phyloP scores from a whole-genome alignment of 2,797 vertebrate species.

The Coluber constrictor region DNA sequence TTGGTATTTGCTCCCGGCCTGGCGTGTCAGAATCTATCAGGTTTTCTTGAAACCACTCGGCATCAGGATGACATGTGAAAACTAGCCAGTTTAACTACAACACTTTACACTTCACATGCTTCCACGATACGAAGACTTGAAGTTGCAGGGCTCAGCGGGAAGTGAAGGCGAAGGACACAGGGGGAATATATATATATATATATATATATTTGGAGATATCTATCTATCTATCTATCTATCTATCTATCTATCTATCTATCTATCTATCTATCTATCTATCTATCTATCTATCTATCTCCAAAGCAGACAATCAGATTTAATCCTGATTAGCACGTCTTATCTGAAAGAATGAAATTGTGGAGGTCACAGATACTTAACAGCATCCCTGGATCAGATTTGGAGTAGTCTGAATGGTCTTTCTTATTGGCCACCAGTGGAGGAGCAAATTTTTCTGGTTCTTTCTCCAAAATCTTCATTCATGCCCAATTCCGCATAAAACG shows the following conservation, averaged over 20 bases:
- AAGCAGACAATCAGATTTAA: slow-evolving; percentile 52
- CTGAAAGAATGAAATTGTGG: slow-evolving; percentile 31
- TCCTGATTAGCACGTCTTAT: slow-evolving; percentile 46
- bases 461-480: neutral
- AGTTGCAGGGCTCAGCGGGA: neutral
- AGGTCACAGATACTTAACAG: slow-evolving; percentile 53
- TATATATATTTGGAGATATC: no score
- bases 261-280: neutral
- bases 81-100: slow-evolving; percentile 71
- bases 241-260: no score
- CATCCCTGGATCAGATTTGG: neutral
- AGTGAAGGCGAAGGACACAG: neutral
- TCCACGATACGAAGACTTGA: slow-evolving; percentile 71
- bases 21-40: slow-evolving; percentile 79
- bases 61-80: slow-evolving; percentile 80
- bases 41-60: slow-evolving; percentile 72
- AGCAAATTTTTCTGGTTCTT: neutral
- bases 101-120: slow-evolving; percentile 81
- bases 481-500: neutral
- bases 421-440: neutral
- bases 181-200: neutral
- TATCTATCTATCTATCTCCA: neutral
- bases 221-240: no score
- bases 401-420: neutral
- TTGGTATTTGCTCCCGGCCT: slow-evolving; percentile 73